phyloP scores from a whole-genome alignment of 1,140 invertebrate genomes.

The Drosophila subobscura region DNA sequence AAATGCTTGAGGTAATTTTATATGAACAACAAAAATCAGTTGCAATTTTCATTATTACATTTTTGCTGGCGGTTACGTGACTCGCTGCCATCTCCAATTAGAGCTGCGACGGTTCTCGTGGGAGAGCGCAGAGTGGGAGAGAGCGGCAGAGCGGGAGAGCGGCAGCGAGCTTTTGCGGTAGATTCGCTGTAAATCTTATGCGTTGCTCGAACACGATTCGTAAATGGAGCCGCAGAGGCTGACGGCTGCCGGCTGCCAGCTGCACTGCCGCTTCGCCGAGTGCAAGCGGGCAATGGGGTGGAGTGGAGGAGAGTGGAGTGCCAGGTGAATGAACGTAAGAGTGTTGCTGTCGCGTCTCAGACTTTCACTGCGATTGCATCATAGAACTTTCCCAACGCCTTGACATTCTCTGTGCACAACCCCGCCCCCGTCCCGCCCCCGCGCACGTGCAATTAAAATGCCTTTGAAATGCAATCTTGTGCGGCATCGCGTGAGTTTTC shows the following conservation, averaged over 20 bases:
- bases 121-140: slow-evolving; percentile 1
- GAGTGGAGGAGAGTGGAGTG: slow-evolving; percentile 6
- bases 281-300: slow-evolving; percentile 8
- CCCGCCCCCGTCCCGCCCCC: not conserved
- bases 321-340: slow-evolving; percentile 46
- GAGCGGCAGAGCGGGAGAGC: too few species aligned
- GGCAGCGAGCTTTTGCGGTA: too few species aligned
- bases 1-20: too few species aligned
- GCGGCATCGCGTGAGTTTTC: slow-evolving; percentile 49
- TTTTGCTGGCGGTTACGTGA: too few species aligned
- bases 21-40: too few species aligned
- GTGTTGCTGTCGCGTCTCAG: slow-evolving; percentile 15
- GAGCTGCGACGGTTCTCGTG: slow-evolving; percentile 21
- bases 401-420: slow-evolving; percentile 46
- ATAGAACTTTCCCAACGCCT: slow-evolving; percentile 57
- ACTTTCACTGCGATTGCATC: slow-evolving; percentile 50
- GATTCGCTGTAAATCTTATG: slow-evolving; percentile 12
- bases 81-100: too few species aligned
- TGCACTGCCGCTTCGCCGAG: slow-evolving; percentile 9
- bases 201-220: slow-evolving; percentile 11
- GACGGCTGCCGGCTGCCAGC: slow-evolving; percentile 1
- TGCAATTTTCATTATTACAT: too few species aligned
- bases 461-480: slow-evolving; percentile 67
- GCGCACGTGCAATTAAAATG: slow-evolving; percentile 71
- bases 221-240: slow-evolving; percentile 43